Evolutionary conservation across 1,140 invertebrate genomes (phyloP).

Genomic region (Ephestia elutella): DNA sequence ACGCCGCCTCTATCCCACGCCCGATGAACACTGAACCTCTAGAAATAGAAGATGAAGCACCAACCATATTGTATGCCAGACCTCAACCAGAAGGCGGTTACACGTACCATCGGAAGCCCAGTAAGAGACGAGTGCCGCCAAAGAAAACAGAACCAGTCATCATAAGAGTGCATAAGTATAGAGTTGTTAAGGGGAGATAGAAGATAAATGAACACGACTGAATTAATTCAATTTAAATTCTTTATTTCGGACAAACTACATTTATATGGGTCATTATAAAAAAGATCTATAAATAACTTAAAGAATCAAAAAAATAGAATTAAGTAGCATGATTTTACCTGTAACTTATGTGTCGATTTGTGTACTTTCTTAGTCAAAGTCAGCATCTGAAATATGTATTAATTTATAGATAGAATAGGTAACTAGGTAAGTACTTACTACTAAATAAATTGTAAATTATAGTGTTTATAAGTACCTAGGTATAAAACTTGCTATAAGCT

Average conservation of each 20-base stretch:
- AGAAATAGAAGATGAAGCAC: slow-evolving; percentile 14
- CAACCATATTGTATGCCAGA: slow-evolving; percentile 41
- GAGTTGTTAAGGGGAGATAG: slow-evolving; percentile 30
- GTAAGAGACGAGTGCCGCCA: slow-evolving; percentile 17
- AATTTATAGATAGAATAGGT: background rate
- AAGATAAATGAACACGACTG: too few species aligned
- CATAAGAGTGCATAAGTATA: slow-evolving; percentile 53
- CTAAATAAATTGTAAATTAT: too few species aligned
- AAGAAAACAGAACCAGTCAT: slow-evolving; percentile 39
- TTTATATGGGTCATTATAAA: too few species aligned
- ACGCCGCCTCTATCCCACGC: slow-evolving; percentile 10
- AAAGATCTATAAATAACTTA: too few species aligned
- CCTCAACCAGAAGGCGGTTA: slow-evolving; percentile 44
- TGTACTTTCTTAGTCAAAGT: background rate
- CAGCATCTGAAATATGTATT: background rate
- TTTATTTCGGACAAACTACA: too few species aligned
- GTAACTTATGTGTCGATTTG: background rate
- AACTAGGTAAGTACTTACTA: background rate
- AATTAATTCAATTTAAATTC: too few species aligned
- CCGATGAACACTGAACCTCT: background rate
- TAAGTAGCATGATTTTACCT: background rate
- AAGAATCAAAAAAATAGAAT: too few species aligned
- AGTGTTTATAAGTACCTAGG: background rate
- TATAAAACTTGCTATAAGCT: background rate
- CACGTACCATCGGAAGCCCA: slow-evolving; percentile 32